Percentiles rank a stretch among this genome's conserved stretches.
Evolutionary conservation across 2,888 invertebrate genomes (phyloP).

Genomic region (Cantharis rufa): DNA sequence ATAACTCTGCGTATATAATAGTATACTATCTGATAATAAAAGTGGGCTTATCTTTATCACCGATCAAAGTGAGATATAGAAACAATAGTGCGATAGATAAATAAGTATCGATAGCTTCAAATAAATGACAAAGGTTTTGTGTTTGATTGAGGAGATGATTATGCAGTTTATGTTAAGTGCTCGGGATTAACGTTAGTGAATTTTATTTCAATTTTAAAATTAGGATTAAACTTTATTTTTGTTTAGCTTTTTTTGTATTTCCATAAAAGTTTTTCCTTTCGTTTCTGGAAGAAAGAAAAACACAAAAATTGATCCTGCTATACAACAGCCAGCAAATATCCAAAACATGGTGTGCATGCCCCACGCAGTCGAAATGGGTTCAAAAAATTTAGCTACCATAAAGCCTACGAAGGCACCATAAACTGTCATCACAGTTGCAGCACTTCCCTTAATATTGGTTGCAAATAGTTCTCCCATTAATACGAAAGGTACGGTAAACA

Average conservation of each 20-base stretch:
- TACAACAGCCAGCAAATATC: constrained; percentile 62
- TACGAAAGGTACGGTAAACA: constrained; percentile 65
- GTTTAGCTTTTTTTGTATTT: constrained; percentile 63
- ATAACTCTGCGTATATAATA: too few species aligned
- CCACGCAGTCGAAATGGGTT: constrained; percentile 59
- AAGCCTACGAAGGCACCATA: constrained; percentile 63
- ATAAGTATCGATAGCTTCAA: not conserved
- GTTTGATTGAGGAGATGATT: too few species aligned
- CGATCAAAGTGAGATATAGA: not conserved
- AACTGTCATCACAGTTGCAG: constrained; percentile 63
- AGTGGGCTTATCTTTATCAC: too few species aligned
- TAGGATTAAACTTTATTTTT: constrained; percentile 13
- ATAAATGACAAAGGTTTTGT: too few species aligned
- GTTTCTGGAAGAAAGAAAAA: constrained; percentile 65
- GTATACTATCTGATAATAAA: too few species aligned
- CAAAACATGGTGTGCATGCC: constrained; percentile 66
- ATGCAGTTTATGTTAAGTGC: too few species aligned
- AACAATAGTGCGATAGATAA: not conserved
- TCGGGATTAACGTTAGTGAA: too few species aligned
- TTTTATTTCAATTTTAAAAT: not conserved
- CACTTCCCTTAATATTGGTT: constrained; percentile 65
- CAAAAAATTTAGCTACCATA: constrained; percentile 63
- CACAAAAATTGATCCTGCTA: constrained; percentile 62
- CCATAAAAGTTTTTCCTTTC: constrained; percentile 64
- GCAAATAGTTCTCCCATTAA: constrained; percentile 69